Evolutionary conservation across 37 sponge, comb jelly and placozoan species (phyloP), one percentile per base, ranked within the genome.

Genomic region (Aphrocallistes beatrix): DNA sequence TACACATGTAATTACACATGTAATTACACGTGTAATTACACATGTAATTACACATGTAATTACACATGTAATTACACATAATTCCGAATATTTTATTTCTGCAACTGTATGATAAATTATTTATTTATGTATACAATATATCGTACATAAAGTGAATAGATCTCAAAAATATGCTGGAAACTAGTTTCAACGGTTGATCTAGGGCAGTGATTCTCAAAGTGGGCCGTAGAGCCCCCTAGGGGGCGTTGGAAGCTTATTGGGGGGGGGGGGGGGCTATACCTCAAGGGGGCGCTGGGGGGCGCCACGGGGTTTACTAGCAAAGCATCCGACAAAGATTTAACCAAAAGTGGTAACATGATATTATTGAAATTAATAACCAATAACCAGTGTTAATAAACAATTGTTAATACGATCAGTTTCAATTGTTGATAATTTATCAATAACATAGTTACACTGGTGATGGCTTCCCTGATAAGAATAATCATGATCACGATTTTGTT

Each of bases 381-480:
- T 60, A 60, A 30, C n/a, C 75, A 60, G 75, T 60, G 75, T 60
- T 60, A 60, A 60, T 60, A 60, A 60, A 60, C 75, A 60, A 60
- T 60, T 25, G n/a, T 60, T 19, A 60, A 60, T 60, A 32, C n/a
- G 3, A 60, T 60, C 75, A 60, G 75, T 60, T 60, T 60, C 8
- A 60, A 30, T 60, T 60, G 75, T 13, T 60, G 75, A 60, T 19
- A 60, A 60, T 60, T 60, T 60, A 60, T 60, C 75, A 60, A 60
- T 60, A 60, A 60, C 32, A 60, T 60, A 60, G 75, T 60, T 28
- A 60, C 75, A 60, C 75, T 60, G 75, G 75, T 60, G 75, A 60
- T 60, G 75, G 34, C 75, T 60, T 60, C 75, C 75, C 75, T 30
- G 21, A 60, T 21, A 21, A 28, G 75, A 60, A 28, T 28, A 60